These are phyloP conservation scores for Pluvialis apricaria DNA, from an alignment of 2,113 vertebrate species.

Conservation along the genomic window DNA sequence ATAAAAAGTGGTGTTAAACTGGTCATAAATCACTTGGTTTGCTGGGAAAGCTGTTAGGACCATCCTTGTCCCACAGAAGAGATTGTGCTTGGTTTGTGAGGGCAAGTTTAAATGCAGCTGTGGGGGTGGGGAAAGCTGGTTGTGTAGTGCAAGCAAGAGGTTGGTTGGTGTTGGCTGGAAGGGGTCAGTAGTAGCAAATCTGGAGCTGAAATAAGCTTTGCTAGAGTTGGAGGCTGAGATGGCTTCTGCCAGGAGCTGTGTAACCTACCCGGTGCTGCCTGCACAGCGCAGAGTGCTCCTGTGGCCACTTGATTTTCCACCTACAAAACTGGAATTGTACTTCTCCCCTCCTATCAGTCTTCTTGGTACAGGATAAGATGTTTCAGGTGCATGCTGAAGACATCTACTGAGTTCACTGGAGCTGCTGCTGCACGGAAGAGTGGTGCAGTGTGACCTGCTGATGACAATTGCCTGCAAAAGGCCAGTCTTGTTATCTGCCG, in stretches of 20 bases:
- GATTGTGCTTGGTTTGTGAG: not conserved
- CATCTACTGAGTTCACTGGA: not conserved
- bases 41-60: not conserved
- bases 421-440: not conserved
- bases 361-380: not conserved
- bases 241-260: not conserved
- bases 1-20: slow-evolving; percentile 15
- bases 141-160: not conserved
- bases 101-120: not conserved
- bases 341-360: not conserved
- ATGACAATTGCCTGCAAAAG: not conserved
- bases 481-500: not conserved
- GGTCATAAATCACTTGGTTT: not conserved
- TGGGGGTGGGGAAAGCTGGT: not conserved
- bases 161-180: not conserved
- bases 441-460: not conserved
- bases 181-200: not conserved
- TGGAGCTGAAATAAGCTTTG: not conserved
- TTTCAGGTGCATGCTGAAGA: not conserved
- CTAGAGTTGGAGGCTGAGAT: not conserved
- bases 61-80: not conserved
- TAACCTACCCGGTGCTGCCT: not conserved
- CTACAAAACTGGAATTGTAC: not conserved
- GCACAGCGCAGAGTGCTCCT: not conserved
- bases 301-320: fast-evolving